Percentiles rank a stretch among this genome's conserved stretches.
Evolutionary conservation across 1,140 invertebrate genomes (phyloP).

Genomic region (Drosophila littoralis): DNA sequence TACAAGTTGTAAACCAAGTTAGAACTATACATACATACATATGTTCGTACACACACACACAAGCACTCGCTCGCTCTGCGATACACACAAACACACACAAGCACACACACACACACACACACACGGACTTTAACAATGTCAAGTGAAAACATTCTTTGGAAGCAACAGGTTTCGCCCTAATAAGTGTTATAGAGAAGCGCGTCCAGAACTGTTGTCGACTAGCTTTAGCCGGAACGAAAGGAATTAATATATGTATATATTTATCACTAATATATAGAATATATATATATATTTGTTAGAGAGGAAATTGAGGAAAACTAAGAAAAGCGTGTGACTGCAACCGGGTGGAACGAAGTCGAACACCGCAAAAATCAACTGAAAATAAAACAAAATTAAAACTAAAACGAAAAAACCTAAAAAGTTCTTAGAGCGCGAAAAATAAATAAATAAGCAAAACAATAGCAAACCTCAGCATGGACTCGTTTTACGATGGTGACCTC

Average conservation of each 20-base stretch:
- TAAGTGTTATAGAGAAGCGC: conserved; percentile 71
- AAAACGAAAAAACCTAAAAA: conserved; percentile 42
- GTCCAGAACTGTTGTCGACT: conserved; percentile 60
- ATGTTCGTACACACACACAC: conserved; percentile 34
- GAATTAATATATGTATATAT: conserved; percentile 9
- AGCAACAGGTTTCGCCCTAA: conserved; percentile 81
- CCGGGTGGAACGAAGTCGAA: conserved; percentile 67
- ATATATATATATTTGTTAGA: conserved; percentile 1
- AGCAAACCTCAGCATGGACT: conserved; percentile 85
- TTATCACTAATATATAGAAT: conserved; percentile 6
- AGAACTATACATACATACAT: conserved; percentile 52
- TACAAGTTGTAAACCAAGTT: conserved; percentile 77
- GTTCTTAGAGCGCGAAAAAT: conserved; percentile 60
- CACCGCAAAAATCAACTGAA: conserved; percentile 40
- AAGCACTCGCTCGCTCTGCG: conserved; percentile 18
- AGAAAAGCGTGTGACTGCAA: conserved; percentile 69
- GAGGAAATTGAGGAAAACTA: conserved; percentile 24
- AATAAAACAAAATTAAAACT: conserved; percentile 14
- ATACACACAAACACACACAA: background rate
- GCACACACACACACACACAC: conserved; percentile 35
- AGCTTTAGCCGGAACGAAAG: conserved; percentile 18
- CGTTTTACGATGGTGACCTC: conserved; percentile 89
- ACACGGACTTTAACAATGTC: conserved; percentile 71
- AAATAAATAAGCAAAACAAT: conserved; percentile 17
- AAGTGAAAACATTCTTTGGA: conserved; percentile 83